These are phyloP conservation scores for Drosophila meridionalis DNA, from an alignment of 2,888 invertebrate genomes.

Conservation along the genomic window DNA sequence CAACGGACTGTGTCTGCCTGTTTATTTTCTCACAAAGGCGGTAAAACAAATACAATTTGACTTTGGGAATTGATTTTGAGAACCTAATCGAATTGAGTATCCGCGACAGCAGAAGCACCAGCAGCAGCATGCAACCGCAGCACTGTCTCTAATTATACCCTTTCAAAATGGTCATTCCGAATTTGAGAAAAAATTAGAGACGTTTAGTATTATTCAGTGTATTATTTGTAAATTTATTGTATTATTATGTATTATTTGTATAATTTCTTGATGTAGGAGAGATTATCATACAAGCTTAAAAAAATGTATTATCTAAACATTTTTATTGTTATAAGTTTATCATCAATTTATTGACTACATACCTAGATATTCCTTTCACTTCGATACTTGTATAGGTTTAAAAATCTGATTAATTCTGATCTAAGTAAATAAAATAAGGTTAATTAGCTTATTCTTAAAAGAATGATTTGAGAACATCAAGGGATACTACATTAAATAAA, in stretches of 20 bases:
- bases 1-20: constrained; percentile 32
- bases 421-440: too few relatives aligned
- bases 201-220: background rate
- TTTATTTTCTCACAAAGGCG: constrained; percentile 79
- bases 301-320: background rate
- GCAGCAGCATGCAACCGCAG: constrained; percentile 3
- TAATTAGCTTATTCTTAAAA: too few relatives aligned
- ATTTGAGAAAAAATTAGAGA: background rate
- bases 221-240: background rate
- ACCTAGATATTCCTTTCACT: too few relatives aligned
- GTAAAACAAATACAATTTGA: constrained; percentile 66
- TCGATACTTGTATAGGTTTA: too few relatives aligned
- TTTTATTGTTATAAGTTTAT: background rate
- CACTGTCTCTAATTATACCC: constrained; percentile 32
- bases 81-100: constrained; percentile 74
- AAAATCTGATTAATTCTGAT: too few relatives aligned
- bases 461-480: too few relatives aligned
- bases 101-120: constrained; percentile 6
- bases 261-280: background rate
- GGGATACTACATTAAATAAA: background rate
- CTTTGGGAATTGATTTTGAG: constrained; percentile 72
- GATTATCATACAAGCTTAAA: background rate
- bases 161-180: constrained; percentile 5
- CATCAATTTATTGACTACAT: background rate
- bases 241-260: background rate